Base-by-base conservation (phyloP, 1,140 invertebrate species). In the Amphibalanus amphitrite region DNA sequence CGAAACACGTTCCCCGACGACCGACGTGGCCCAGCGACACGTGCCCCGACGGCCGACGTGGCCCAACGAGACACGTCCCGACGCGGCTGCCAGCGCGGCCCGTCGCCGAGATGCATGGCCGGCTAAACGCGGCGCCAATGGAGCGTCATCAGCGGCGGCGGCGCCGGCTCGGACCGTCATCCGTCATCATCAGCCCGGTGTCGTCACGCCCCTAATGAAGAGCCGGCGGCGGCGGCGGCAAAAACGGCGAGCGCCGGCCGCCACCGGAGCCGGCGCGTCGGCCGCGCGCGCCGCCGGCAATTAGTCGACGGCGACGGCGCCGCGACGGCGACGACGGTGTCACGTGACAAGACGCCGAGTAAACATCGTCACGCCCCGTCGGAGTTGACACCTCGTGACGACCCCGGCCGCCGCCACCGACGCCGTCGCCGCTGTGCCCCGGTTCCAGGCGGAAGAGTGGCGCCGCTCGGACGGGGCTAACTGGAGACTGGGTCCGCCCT, bases 161-260 rank as follows among this genome's bases (percentile, higher is more conserved):
- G 47, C 13, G 47, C 47, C 47, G 6, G 13, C 47, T 59, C 10
- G 10, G 13, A 20, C 47, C 47, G 20, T 20, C 47, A 59, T 59
- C 47, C 47, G 47, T 59, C 47, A 59, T 59, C 47, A 59, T 59
- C 47, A 59, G 47, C 6, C 47, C 13, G 23, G 47, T 59, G 47
- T 59, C 47, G 47, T 59, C 47, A 59, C 47, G 47, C 47, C 47
- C 47, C 47, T 59, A 59, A 59, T 59, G 47, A 59, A 59, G 47
- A 59, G 47, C 33, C 33, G 33, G 33, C 33, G 47, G 47, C 47
- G n/a, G n/a, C 47, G 10, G 47, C 47, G 47, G 47, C 47, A 59
- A 59, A 59, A 59, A 59, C 47, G 47, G 1, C 47, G 47, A 8
- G 1, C 13, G 10, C 6, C 13, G 13, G 13, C 13, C 47, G 47